These are phyloP conservation scores for Anomalospiza imberbis DNA, from an alignment of 2,797 vertebrate species.

Conservation along the genomic window DNA sequence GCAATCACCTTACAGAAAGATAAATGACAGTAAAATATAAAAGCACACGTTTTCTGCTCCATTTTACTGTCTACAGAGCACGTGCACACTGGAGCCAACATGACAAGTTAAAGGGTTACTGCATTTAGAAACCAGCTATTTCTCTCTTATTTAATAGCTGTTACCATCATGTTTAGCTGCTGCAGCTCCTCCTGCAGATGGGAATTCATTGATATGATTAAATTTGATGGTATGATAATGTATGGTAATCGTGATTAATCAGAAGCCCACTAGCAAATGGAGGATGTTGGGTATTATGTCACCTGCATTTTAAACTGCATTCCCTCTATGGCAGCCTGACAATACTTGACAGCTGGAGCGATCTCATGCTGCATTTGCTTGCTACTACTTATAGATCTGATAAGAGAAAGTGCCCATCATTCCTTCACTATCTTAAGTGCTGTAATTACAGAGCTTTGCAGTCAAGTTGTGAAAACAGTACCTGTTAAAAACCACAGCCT, in stretches of 20 bases:
- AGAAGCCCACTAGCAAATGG: constrained; percentile 87
- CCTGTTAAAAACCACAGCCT: constrained; percentile 52
- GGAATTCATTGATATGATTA: constrained; percentile 89
- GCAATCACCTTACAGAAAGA: background rate
- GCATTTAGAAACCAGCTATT: constrained; percentile 30
- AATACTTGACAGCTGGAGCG: constrained; percentile 81
- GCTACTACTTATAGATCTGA: constrained; percentile 67
- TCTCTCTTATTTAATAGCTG: constrained; percentile 61
- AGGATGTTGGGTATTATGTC: constrained; percentile 85
- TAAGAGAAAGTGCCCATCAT: constrained; percentile 70
- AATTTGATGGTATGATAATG: constrained; percentile 97
- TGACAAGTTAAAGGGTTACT: constrained; percentile 34
- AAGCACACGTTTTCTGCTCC: background rate
- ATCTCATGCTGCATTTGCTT: constrained; percentile 72
- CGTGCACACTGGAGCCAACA: background rate
- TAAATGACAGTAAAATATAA: background rate
- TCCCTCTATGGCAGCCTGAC: constrained; percentile 80
- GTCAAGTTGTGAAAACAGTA: constrained; percentile 65
- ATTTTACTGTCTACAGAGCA: background rate
- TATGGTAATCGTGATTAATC: constrained; percentile 96
- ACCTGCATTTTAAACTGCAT: constrained; percentile 92
- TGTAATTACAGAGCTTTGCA: constrained; percentile 70
- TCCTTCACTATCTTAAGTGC: constrained; percentile 63
- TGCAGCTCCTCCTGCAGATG: constrained; percentile 74
- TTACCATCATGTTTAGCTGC: constrained; percentile 67